Conservation (phyloP, 92 coral and sea anemone species). For the Epizoanthus stellaris region DNA sequence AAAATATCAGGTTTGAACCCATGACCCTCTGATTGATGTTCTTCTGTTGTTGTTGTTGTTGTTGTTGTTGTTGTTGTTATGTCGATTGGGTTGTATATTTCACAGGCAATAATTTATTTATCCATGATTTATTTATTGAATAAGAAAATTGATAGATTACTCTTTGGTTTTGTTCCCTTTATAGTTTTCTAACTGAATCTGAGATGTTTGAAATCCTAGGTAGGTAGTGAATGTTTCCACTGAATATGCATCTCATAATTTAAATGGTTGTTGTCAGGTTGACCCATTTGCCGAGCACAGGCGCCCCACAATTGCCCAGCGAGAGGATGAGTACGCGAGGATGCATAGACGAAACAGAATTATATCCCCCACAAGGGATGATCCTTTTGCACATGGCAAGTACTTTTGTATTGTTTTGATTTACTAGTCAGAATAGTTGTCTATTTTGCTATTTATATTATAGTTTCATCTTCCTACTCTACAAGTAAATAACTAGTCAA, state of each 20-base stretch:
- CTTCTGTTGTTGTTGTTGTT: too few species aligned
- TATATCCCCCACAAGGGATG: constrained; percentile 92
- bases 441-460: neutral
- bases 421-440: neutral
- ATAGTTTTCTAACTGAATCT: too few species aligned
- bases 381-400: constrained; percentile 99
- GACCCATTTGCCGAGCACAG: constrained; percentile 96
- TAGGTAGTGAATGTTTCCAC: neutral
- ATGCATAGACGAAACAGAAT: constrained; percentile 88
- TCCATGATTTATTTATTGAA: neutral
- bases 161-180: too few species aligned
- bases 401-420: neutral
- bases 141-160: neutral
- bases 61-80: neutral
- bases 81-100: too few species aligned
- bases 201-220: neutral
- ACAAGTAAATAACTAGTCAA: too few species aligned
- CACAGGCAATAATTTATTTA: too few species aligned
- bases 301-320: constrained; percentile 92
- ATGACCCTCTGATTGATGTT: too few species aligned
- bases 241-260: neutral
- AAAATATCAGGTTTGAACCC: too few species aligned
- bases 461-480: too few species aligned
- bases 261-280: constrained; percentile 55
- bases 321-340: constrained; percentile 91